phyloP scores from a whole-genome alignment of 1,140 invertebrate genomes.

The Leptinotarsa undecemlineata region DNA sequence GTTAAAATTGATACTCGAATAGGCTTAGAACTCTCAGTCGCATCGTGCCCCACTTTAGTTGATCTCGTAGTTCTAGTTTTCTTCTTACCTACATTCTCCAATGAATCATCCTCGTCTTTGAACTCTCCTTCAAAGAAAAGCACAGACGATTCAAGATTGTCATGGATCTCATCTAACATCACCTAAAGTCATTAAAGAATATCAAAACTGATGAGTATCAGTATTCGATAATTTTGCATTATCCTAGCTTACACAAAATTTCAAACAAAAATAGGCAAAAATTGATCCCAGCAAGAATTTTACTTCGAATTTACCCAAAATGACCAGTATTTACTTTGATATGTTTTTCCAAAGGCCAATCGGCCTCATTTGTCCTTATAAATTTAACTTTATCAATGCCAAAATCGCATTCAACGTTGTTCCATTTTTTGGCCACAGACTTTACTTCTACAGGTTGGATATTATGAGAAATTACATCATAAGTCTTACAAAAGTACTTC shows the following conservation, averaged over 20 bases:
- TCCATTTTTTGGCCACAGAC: slow-evolving; percentile 70
- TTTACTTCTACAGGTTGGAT: slow-evolving; percentile 67
- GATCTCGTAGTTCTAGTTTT: slow-evolving; percentile 53
- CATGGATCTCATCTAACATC: slow-evolving; percentile 62
- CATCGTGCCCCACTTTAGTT: slow-evolving; percentile 37
- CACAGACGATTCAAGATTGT: slow-evolving; percentile 54
- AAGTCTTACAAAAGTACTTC: slow-evolving; percentile 55
- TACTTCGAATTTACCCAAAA: background rate
- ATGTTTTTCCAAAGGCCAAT: slow-evolving; percentile 47
- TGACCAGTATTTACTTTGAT: slow-evolving; percentile 45
- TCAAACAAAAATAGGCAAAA: no score
- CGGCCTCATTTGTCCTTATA: slow-evolving; percentile 37
- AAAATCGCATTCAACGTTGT: slow-evolving; percentile 69
- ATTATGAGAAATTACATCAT: slow-evolving; percentile 54
- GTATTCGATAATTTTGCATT: no score
- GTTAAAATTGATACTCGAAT: slow-evolving; percentile 61
- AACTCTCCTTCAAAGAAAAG: slow-evolving; percentile 52
- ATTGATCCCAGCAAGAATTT: no score
- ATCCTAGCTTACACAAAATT: no score
- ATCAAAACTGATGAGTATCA: background rate
- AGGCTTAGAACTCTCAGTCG: slow-evolving; percentile 41
- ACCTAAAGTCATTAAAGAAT: slow-evolving; percentile 56
- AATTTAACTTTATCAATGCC: slow-evolving; percentile 63
- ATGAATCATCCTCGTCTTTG: slow-evolving; percentile 58
- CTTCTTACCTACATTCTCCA: slow-evolving; percentile 63